Evolutionary conservation across 2,113 vertebrate genomes (phyloP), one percentile per base, ranked within the genome.

Genomic region (Calcarius ornatus): DNA sequence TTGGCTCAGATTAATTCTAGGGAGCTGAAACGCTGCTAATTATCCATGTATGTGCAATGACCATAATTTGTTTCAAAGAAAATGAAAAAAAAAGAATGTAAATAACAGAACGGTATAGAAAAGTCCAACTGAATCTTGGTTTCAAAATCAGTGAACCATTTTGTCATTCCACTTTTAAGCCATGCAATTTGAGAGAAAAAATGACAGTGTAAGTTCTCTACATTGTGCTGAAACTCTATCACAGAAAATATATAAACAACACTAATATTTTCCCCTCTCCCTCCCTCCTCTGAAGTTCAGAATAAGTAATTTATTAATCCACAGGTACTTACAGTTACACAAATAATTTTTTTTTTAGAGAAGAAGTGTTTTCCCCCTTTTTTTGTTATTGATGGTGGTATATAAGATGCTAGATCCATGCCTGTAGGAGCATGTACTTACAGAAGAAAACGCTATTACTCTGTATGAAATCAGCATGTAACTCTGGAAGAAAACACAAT

Each of bases 401-500:
- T 84, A 73, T 17, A 89, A 85, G 94, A 84, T 51, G 37, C 7
- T 86, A 92, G 84, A 82, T 81, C 30, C 47, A 35, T 72, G 60
- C 63, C 54, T 90, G 73, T 35, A 88, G 47, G 68, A 92, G 66
- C 33, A 75, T 76, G 70, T 72, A 61, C 12, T 77, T 82, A 66
- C 38, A 93, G 63, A 88, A 91, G 17, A 2, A 92, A 88, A 91
- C 38, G 19, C 11, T 83, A 56, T 82, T 95, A 85, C 18, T 81
- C 38, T 69, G 8, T 51, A 33, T 40, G 65, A 94, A 86, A 94
- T 75, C 86, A 85, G n/a, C 76, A 75, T 65, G 61, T 33, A 86
- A 71, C 53, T 75, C n/a, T 93, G 51, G 35, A 63, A 94, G 47
- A 76, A 59, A 95, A 89, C 54, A 92, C 56, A 93, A 60, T 81